Evolutionary conservation across 1,140 invertebrate species (phyloP), one percentile per base, ranked within the genome.

Genomic region (Alviniconcha marisindica): DNA sequence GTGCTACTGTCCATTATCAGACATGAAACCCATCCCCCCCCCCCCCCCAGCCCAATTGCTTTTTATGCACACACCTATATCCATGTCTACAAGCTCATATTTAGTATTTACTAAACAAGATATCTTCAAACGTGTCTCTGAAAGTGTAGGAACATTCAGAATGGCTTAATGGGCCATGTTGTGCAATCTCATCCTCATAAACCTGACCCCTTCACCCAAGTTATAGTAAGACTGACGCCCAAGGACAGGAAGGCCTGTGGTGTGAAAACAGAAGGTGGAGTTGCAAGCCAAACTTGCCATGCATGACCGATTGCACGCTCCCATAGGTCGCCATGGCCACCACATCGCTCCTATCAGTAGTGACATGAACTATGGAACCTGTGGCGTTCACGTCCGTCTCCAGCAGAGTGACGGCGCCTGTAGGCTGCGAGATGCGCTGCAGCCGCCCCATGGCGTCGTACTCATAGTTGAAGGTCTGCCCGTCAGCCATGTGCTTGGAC

Each of bases 391-490:
- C 89, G 85, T 92, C 91, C 14, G 92, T 92, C 10, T 87, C 94
- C 66, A 98, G 95, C 82, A 96, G 95, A 24, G 98, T 95, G 81
- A 96, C 96, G 94, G 98, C 97, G 77, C 97, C 97, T 84, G 97
- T 98, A 31, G 97, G 97, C 88, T 98, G 94, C 71, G 97, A 96
- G 38, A 97, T 96, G 87, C 96, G 95, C 0, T 95, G 96, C 10
- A 98, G 95, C 42, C 97, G 94, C 10, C 97, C 97, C 77, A 97
- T 95, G 90, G 95, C 95, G 88, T 98, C 97, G 87, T 98, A 98
- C 89, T 96, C 96, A 90, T 98, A 98, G 82, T 98, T 96, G 83
- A 96, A 97, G 0, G 97, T 97, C 92, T 97, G 94, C 2, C 98
- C 98, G 5, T 97, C 97, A 44, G 97, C 97, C 90, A 89, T 83